Percentiles rank a stretch among this genome's conserved stretches.
Evolutionary conservation across 2,797 vertebrate genomes (phyloP).

Genomic region (Artibeus jamaicensis): DNA sequence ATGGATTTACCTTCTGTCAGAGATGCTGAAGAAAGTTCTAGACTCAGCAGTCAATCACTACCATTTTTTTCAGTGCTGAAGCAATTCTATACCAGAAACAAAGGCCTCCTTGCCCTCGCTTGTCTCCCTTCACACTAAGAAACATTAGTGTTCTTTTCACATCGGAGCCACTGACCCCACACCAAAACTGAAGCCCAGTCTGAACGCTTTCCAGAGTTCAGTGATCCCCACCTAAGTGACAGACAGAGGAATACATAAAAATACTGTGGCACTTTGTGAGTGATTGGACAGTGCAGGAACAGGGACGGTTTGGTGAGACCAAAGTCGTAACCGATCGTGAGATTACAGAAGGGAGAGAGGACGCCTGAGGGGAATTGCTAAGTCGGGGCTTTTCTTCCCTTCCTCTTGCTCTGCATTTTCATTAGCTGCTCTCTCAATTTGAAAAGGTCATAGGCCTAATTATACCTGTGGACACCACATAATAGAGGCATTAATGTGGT

Average conservation of each 20-base stretch:
- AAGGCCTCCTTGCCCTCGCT: background rate
- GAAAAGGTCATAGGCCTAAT: constrained; percentile 54
- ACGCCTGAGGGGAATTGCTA: constrained; percentile 14
- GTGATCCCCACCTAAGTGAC: background rate
- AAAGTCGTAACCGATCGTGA: background rate
- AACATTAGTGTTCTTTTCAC: background rate
- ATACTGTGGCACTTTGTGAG: background rate
- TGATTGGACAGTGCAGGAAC: background rate
- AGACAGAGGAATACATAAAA: background rate
- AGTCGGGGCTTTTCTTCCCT: background rate
- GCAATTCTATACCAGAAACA: background rate
- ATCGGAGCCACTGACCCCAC: background rate
- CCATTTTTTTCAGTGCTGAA: background rate
- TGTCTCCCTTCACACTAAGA: background rate
- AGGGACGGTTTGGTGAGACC: background rate
- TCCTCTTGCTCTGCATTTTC: background rate
- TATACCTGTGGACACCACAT: constrained; percentile 50
- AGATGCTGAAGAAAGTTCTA: constrained; percentile 23
- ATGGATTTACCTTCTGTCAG: background rate
- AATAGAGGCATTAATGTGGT: constrained; percentile 24
- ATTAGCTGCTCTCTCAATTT: constrained; percentile 18
- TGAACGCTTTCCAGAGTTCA: background rate
- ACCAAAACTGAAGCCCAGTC: background rate
- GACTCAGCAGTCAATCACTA: background rate
- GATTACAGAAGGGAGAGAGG: background rate